phyloP scores from a whole-genome alignment of 2,888 invertebrate species.

The Ennomos fuscantarius region DNA sequence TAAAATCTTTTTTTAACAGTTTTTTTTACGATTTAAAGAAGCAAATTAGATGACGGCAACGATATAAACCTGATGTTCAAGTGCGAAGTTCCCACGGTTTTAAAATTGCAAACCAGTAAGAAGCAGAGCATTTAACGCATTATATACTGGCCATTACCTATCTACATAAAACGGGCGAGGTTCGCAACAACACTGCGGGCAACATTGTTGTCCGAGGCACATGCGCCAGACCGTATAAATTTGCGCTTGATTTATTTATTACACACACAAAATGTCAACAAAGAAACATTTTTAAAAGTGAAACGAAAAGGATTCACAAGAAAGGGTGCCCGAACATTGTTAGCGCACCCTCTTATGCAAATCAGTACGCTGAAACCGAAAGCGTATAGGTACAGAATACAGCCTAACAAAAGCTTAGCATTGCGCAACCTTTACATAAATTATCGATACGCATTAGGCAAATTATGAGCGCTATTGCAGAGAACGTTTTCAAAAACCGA shows the following conservation, averaged over 20 bases:
- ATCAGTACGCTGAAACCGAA: constrained; percentile 82
- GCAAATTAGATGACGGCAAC: constrained; percentile 1
- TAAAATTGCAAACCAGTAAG: constrained; percentile 34
- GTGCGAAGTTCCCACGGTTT: constrained; percentile 51
- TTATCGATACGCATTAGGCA: constrained; percentile 79
- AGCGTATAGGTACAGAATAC: constrained; percentile 56
- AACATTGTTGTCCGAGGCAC: constrained; percentile 68
- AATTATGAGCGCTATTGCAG: constrained; percentile 68
- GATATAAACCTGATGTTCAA: constrained; percentile 13
- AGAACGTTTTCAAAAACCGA: constrained; percentile 51
- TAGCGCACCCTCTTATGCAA: constrained; percentile 74
- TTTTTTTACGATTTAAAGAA: constrained; percentile 3
- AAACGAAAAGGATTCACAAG: constrained; percentile 76
- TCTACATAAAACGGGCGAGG: constrained; percentile 41
- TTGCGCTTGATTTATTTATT: constrained; percentile 82
- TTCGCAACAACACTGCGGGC: constrained; percentile 53
- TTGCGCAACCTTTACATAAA: constrained; percentile 80
- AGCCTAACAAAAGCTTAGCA: constrained; percentile 59
- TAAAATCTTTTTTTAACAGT: too few species aligned
- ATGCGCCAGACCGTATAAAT: constrained; percentile 73
- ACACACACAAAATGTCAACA: constrained; percentile 78
- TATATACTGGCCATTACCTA: constrained; percentile 52
- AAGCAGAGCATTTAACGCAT: constrained; percentile 43
- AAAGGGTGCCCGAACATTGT: constrained; percentile 77
- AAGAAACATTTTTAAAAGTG: constrained; percentile 78